Base-by-base conservation (phyloP, 2,888 invertebrate species). In the Deroplatys truncata region DNA sequence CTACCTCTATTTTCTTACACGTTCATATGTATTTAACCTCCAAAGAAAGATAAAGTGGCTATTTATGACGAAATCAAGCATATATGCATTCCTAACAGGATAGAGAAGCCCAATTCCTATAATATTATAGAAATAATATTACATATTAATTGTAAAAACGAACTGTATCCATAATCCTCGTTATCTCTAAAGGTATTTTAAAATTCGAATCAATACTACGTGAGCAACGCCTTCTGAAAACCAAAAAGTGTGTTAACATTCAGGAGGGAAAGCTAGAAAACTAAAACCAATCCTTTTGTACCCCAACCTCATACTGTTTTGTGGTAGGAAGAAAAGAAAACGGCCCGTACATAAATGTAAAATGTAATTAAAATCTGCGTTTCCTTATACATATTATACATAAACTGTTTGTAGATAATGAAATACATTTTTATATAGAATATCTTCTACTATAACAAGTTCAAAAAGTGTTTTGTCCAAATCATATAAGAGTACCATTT, bases 361-460 rank as follows among this genome's bases (percentile, higher is more conserved):
- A 49, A 29, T 28, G 82, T 86, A 82, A 72, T 86, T 82, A 82
- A 86, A 56, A 25, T 87, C 29, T 87, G 83, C 56, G n/a, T 87
- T 83, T 87, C 86, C 83, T 87, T 83, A 83, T 83, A 82, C 15
- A 35, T 20, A 29, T 9, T 85, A 85, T 49, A 43, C 28, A 85
- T 85, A 85, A 85, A 43, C 43, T 85, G 31, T 87, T 87, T 87
- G 87, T 87, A 87, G 87, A 87, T 87, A 83, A 82, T 86, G 25
- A 31, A 87, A 87, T 87, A 87, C 82, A 87, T 87, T 87, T 87
- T 87, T 49, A 87, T 85, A 85, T 87, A 87, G 82, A 87, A 83
- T 87, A 72, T 83, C 87, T 35, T 87, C 86, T 31, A 83, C 83
- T 87, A 83, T 87, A 87, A 87, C 35, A 87, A 82, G 83, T 87